These are phyloP conservation scores for Drosophila carrolli DNA, from an alignment of 1,140 invertebrate species.

Conservation along the genomic window DNA sequence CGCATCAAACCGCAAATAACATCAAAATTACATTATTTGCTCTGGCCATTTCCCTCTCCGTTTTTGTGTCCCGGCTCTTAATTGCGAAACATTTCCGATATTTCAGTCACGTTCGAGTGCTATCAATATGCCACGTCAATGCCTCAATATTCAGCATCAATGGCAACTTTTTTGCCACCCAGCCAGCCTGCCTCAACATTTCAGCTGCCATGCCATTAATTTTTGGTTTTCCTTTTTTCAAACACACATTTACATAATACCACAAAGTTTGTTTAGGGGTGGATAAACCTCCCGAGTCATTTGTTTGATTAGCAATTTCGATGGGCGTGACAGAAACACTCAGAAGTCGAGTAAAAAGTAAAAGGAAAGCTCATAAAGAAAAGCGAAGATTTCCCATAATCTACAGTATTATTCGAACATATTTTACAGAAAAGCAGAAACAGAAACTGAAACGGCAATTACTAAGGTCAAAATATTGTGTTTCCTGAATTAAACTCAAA, in stretches of 20 bases:
- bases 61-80: constrained; percentile 6
- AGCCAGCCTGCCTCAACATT: constrained; percentile 24
- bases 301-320: constrained; percentile 50
- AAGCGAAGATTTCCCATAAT: constrained; percentile 4
- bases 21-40: constrained; percentile 76
- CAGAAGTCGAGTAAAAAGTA: constrained; percentile 8
- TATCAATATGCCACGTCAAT: constrained; percentile 67
- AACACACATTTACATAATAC: constrained; percentile 36
- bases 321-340: constrained; percentile 40
- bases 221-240: constrained; percentile 43
- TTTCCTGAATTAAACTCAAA: constrained; percentile 47
- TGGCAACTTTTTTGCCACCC: constrained; percentile 13
- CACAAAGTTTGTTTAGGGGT: constrained; percentile 5
- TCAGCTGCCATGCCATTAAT: constrained; percentile 69
- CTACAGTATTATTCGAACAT: neutral
- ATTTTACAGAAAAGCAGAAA: constrained; percentile 22
- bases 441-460: constrained; percentile 20
- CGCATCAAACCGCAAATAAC: constrained; percentile 50
- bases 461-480: constrained; percentile 38
- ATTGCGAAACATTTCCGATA: constrained; percentile 67
- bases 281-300: constrained; percentile 24
- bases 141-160: constrained; percentile 32
- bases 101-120: constrained; percentile 76
- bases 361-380: constrained; percentile 34
- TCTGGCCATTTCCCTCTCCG: neutral